phyloP scores from a whole-genome alignment of 1,140 invertebrate genomes.

The Nixonia krombeini region DNA sequence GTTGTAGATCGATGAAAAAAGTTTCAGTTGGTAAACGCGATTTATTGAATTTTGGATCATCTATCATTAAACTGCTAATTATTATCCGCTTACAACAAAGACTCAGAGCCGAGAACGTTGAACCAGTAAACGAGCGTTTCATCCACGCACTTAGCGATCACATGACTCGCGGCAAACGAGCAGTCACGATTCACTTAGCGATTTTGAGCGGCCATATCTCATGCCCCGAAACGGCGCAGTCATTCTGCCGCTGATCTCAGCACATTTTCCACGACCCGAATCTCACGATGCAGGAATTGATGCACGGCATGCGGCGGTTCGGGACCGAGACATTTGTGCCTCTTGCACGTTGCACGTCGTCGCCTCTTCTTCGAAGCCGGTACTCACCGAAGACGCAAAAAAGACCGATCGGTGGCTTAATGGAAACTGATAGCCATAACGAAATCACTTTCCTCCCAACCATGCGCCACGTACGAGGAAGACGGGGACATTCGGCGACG shows the following conservation, averaged over 20 bases:
- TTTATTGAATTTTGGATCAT: too few species aligned
- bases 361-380: slow-evolving; percentile 4
- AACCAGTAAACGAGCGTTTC: background rate
- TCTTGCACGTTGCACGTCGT: background rate
- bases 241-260: background rate
- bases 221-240: background rate
- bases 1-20: too few species aligned
- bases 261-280: slow-evolving; percentile 5
- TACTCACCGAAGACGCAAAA: background rate
- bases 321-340: background rate
- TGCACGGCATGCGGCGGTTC: background rate
- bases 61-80: too few species aligned
- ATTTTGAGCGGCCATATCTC: slow-evolving; percentile 11
- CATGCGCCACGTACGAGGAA: slow-evolving; percentile 4
- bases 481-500: slow-evolving; percentile 20
- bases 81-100: too few species aligned
- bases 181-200: background rate
- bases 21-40: too few species aligned
- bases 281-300: background rate
- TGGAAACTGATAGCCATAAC: slow-evolving; percentile 18
- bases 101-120: background rate
- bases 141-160: slow-evolving; percentile 17
- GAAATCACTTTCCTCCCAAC: slow-evolving; percentile 31
- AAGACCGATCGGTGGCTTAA: slow-evolving; percentile 5
- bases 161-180: background rate